Base-by-base conservation (phyloP, 1,140 invertebrate genomes). In the Steinernema khuongi region DNA sequence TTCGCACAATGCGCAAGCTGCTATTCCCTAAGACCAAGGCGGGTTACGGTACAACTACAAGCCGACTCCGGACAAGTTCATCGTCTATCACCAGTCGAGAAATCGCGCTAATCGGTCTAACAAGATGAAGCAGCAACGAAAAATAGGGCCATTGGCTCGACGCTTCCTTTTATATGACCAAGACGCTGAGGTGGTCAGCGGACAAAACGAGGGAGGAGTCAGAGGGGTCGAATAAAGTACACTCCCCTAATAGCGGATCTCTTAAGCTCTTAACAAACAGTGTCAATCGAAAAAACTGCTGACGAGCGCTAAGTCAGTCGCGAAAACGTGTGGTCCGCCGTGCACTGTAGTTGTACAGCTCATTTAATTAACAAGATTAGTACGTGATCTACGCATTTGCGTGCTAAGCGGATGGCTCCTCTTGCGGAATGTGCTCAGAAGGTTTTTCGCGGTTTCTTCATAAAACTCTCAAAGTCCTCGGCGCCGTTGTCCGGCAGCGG, bases 391-490 rank as follows among this genome's bases (percentile, higher is more conserved):
- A 60, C 14, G 50, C 50, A 60, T 60, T 60, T 22, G 19, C 4
- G 26, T n/a, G 7, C 36, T n/a, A n/a, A 41, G n/a, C 36, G n/a
- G 36, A n/a, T 41, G n/a, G n/a, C 7, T 41, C 36, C n/a, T n/a
- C n/a, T n/a, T n/a, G n/a, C n/a, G n/a, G n/a, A n/a, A n/a, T n/a
- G n/a, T 0, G 31, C 29, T 81, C 75, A 84, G 31, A 82, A 82
- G n/a, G 44, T 76, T 67, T 84, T 85, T 30, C 74, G 72, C 1
- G 82, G 80, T 73, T 84, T 84, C 33, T 69, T 31, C 67, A 77
- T 41, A 60, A 84, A 84, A 32, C 84, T 81, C 18, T 74, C 75
- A 28, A 74, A 85, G 2, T 83, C 79, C 43, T 78, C 70, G 11
- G 50, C 68, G 17, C 70, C 81, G 31, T 81, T 76, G n/a, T 80